Conservation (phyloP, 2,113 vertebrate species). For the Cynocephalus volans region DNA sequence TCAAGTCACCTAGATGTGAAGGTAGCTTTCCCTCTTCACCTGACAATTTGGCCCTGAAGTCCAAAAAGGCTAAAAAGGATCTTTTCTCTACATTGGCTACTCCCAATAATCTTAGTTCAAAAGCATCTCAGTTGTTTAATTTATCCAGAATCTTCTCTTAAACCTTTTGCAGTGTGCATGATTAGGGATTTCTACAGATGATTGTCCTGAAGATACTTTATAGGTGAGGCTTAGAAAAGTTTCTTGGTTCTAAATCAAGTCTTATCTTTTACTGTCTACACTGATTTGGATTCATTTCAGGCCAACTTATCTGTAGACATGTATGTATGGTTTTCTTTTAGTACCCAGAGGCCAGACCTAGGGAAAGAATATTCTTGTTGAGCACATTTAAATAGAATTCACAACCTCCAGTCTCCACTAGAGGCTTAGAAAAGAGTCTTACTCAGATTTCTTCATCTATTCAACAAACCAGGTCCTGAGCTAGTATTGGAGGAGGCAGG, state of each 20-base stretch:
- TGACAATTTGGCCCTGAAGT: not conserved
- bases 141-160: slow-evolving; percentile 28
- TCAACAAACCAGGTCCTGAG: not conserved
- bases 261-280: slow-evolving; percentile 34
- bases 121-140: not conserved
- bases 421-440: not conserved
- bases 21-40: no score
- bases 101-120: slow-evolving; percentile 12
- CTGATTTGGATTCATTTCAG: slow-evolving; percentile 30
- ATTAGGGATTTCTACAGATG: not conserved
- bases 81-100: not conserved
- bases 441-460: not conserved
- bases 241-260: not conserved
- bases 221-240: not conserved
- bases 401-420: not conserved
- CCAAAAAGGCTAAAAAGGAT: not conserved
- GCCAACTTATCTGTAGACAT: not conserved
- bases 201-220: not conserved
- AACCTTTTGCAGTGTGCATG: not conserved
- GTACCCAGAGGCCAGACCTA: not conserved
- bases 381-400: not conserved
- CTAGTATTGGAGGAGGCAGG: not conserved
- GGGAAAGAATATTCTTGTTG: not conserved
- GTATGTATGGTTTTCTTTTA: not conserved
- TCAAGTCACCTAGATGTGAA: not conserved